These are phyloP conservation scores for Channa argus DNA, from an alignment of 2,113 vertebrate genomes.

Conservation along the genomic window DNA sequence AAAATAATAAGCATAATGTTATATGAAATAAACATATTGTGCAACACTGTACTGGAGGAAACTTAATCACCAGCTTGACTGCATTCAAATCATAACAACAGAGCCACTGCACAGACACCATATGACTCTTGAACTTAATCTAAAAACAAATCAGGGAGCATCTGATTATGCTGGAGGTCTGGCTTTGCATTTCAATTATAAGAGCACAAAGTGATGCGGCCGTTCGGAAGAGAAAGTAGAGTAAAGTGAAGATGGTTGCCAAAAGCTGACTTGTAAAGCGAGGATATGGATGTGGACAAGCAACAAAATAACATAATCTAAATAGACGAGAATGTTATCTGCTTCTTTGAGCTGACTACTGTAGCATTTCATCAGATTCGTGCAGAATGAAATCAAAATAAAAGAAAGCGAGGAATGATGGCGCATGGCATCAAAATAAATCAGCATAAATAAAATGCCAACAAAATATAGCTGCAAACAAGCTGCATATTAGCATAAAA, in stretches of 20 bases:
- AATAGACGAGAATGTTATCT: conserved; percentile 16
- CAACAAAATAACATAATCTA: conserved; percentile 25
- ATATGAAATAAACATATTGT: conserved; percentile 66
- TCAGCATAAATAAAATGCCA: not conserved
- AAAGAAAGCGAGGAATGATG: not conserved
- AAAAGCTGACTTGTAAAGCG: conserved; percentile 40
- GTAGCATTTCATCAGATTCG: conserved; percentile 34
- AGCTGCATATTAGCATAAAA: not conserved
- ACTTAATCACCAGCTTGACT: conserved; percentile 65
- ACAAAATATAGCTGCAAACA: not conserved
- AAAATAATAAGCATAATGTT: conserved; percentile 58
- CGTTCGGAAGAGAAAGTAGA: conserved; percentile 21
- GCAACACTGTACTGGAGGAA: conserved; percentile 40
- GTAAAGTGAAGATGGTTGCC: conserved; percentile 17
- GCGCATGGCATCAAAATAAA: conserved; percentile 10
- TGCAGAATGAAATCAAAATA: conserved; percentile 15
- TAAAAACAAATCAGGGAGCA: conserved; percentile 71
- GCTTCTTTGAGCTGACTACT: conserved; percentile 6
- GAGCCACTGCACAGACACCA: conserved; percentile 57
- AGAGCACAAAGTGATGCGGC: conserved; percentile 18
- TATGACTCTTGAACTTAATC: conserved; percentile 67
- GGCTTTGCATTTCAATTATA: conserved; percentile 65
- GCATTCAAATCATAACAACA: conserved; percentile 57
- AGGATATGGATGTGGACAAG: conserved; percentile 16
- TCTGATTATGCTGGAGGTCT: conserved; percentile 64